Percentiles rank a stretch among this genome's conserved stretches.
phyloP scores from a whole-genome alignment of 2,113 vertebrate species.

The Orientallactaga bullata region DNA sequence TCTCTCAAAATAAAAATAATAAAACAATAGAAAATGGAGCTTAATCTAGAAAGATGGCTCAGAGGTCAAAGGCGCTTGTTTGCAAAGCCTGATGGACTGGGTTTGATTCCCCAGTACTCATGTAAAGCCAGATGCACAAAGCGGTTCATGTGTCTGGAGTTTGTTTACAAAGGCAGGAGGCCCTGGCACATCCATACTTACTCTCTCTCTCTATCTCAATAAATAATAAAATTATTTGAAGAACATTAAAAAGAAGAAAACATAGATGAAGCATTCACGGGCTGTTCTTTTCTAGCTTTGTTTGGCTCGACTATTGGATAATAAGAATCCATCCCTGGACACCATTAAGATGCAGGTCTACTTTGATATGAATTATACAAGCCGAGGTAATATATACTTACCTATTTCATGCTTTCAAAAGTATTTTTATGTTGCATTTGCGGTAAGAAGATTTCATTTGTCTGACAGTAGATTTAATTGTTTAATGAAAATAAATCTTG shows the following conservation, averaged over 20 bases:
- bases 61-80: neutral
- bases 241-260: constrained; percentile 39
- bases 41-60: too few relatives aligned
- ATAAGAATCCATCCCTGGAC: constrained; percentile 91
- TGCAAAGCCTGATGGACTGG: neutral
- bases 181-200: too few relatives aligned
- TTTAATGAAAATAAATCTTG: constrained; percentile 5
- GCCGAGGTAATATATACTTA: constrained; percentile 86
- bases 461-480: constrained; percentile 5
- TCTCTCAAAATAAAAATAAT: too few relatives aligned
- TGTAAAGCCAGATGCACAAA: neutral
- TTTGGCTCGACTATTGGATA: constrained; percentile 90
- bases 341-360: constrained; percentile 98
- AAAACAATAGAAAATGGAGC: too few relatives aligned
- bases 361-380: constrained; percentile 95
- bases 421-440: constrained; percentile 42
- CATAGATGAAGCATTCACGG: constrained; percentile 55
- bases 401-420: constrained; percentile 26
- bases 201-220: neutral
- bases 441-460: constrained; percentile 37
- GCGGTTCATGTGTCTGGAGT: too few relatives aligned
- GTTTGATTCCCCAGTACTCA: neutral
- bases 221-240: neutral
- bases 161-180: too few relatives aligned
- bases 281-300: constrained; percentile 90